phyloP scores from a whole-genome alignment of 2,888 invertebrate species.

The Alviniconcha strummeri region DNA sequence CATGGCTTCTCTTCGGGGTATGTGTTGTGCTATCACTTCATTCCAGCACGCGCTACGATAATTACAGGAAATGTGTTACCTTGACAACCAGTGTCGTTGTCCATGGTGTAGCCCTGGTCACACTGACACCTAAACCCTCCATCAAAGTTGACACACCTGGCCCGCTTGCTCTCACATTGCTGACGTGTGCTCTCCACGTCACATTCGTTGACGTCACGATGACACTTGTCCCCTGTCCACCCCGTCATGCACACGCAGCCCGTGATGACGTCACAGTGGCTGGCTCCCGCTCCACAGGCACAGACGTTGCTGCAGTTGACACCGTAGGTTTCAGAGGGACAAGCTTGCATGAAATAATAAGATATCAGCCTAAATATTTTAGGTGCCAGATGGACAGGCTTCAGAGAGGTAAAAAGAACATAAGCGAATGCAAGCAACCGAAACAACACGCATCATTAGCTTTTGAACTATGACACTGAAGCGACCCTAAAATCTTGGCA shows the following conservation, averaged over 20 bases:
- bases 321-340: neutral
- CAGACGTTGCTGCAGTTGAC: neutral
- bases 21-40: no score
- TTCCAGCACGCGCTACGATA: no score
- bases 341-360: neutral
- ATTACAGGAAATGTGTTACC: no score
- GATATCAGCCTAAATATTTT: no score
- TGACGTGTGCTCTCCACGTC: neutral
- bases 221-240: constrained; percentile 12
- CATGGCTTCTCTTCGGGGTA: no score
- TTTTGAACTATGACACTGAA: no score
- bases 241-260: constrained; percentile 12
- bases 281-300: constrained; percentile 1
- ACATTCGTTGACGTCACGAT: constrained; percentile 11
- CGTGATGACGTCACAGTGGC: constrained; percentile 11
- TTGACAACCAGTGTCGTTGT: neutral
- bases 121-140: constrained; percentile 2
- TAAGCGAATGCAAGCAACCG: no score
- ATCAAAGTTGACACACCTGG: neutral
- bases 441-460: no score
- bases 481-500: no score
- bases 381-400: no score
- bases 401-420: no score
- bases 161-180: neutral
- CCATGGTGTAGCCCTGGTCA: neutral